phyloP scores from a whole-genome alignment of 2,113 vertebrate genomes.

The Candoia aspera region DNA sequence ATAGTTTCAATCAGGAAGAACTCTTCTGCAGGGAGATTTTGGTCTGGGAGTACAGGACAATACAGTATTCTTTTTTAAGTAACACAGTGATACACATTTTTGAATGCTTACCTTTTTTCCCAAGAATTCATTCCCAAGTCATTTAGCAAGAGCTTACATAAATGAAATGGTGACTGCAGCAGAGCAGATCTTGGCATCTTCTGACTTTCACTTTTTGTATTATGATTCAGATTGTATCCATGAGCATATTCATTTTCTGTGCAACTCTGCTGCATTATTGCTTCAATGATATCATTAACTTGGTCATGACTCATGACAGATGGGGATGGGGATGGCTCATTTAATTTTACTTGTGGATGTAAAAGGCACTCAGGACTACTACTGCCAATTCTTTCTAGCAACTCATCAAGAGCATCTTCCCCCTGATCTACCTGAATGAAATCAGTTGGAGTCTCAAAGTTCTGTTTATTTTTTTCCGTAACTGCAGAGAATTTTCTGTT shows the following conservation, averaged over 20 bases:
- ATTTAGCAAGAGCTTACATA: constrained; percentile 90
- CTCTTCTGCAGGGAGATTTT: neutral
- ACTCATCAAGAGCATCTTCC: constrained; percentile 82
- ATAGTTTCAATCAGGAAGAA: neutral
- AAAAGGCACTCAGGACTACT: constrained; percentile 92
- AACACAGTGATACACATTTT: neutral
- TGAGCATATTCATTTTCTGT: constrained; percentile 82
- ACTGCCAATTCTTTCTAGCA: constrained; percentile 86
- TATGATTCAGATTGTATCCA: constrained; percentile 68
- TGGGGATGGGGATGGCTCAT: constrained; percentile 85
- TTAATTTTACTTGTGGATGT: constrained; percentile 83
- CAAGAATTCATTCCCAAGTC: constrained; percentile 98
- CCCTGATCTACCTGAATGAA: constrained; percentile 73
- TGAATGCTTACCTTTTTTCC: constrained; percentile 89
- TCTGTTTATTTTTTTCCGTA: constrained; percentile 35
- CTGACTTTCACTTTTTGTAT: constrained; percentile 75
- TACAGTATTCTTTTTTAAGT: neutral
- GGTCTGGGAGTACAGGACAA: neutral
- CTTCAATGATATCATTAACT: constrained; percentile 82
- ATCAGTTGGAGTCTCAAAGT: constrained; percentile 35
- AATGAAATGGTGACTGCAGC: constrained; percentile 91
- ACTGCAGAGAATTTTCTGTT: neutral
- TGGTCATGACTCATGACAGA: constrained; percentile 86
- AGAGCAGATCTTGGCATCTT: constrained; percentile 79
- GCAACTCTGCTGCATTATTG: constrained; percentile 80